Evolutionary conservation across 2,113 vertebrate species (phyloP), one percentile per base, ranked within the genome.

Genomic region (Phodopus roborovskii): DNA sequence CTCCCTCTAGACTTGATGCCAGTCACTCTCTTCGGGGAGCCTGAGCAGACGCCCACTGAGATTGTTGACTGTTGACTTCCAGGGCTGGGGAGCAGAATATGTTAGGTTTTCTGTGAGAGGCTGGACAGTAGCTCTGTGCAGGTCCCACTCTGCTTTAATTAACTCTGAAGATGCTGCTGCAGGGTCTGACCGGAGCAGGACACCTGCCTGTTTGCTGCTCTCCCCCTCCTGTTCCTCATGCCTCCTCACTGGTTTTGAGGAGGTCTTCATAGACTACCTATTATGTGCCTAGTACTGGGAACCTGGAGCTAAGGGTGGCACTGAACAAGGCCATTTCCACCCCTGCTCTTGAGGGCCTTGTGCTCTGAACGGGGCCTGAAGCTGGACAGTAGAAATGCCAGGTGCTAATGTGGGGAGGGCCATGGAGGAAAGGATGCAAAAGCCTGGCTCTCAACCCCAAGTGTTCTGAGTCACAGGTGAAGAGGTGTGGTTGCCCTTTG

Each of bases 321-420:
- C 48, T 19, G 0, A 24, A 30, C 7, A 36, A 70, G 48, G 73
- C 89, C 42, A 9, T 75, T 0, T 12, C 12, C n/a, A 28, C n/a
- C 36, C 50, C 66, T 91, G 73, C 48, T 39, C 26, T 78, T 4
- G 8, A 10, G 45, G 56, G 42, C 81, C 22, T 36, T n/a, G 2
- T 39, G n/a, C 2, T 1, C 62, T 26, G 36, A 83, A 71, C 39
- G 28, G 7, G 62, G 22, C 12, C 4, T 0, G 1, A 39, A 33
- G 91, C 9, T 5, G 33, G 71, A 8, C 2, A 0, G 4, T 12
- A 39, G 64, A 30, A 60, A 85, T n/a, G 3, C 60, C 24, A 33
- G 64, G 20, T 19, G 5, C 0, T 26, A 13, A 26, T 1, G 10
- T 62, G 26, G 7, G 26, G 12, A 48, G 15, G 19, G 10, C 12